Base-by-base conservation (phyloP, 2,888 invertebrate species). In the Perithous albicinctus region DNA sequence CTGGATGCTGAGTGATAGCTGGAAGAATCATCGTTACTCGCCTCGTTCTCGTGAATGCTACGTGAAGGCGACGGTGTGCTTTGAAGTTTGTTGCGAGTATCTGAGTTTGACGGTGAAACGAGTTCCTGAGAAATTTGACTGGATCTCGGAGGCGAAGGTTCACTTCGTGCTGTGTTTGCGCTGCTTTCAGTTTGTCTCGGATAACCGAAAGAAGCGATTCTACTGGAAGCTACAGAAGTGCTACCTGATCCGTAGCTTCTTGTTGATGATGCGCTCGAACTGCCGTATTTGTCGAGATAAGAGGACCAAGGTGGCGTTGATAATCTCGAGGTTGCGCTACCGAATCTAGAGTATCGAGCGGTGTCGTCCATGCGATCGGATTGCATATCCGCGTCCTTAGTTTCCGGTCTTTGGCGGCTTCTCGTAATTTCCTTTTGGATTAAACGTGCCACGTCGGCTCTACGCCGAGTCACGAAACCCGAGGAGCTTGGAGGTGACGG, bases 371-470 rank as follows among this genome's bases (percentile, higher is more conserved):
- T 88, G 70, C 96, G 93, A 89, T 97, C 96, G 0, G 96, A 96
- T 87, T 97, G 97, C 66, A 96, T 94, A 92, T 95, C 96, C 89
- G 96, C 95, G 86, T 97, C 96, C n/a, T 94, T 89, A 93, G 94
- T 95, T 88, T 94, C 93, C 0, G 94, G 94, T 84, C 93, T 94
- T 78, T 92, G 94, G 8, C 87, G 88, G 1, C 94, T 93, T 51
- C 95, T 93, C 10, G 94, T 94, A n/a, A 96, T 93, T 70, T 95
- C 95, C 91, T 95, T 96, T 91, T 97, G 96, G 64, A 96, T 93
- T 2, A 95, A 95, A 89, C 96, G 96, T 5, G 96, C 96, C 88
- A 96, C 94, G 86, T 97, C 97, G 0, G 95, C 95, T 89, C 97
- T 94, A 86, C 96, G 94, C 26, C 94, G 95, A 84, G 96, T 93